These are phyloP conservation scores for Oplegnathus fasciatus DNA, from an alignment of 2,113 vertebrate genomes.

Conservation along the genomic window DNA sequence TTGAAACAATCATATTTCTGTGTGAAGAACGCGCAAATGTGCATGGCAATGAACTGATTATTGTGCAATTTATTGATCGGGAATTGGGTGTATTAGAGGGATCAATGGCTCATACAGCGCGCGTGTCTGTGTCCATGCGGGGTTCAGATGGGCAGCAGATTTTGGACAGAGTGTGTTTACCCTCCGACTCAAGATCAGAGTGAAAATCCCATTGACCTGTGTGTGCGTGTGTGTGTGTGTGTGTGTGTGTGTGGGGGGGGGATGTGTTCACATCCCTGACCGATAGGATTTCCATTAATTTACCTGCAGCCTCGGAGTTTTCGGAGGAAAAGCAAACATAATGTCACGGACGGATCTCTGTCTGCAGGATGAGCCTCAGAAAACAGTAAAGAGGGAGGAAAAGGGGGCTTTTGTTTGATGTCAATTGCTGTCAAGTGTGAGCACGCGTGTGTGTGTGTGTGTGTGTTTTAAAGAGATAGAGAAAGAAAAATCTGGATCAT, in stretches of 20 bases:
- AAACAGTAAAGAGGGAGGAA: not conserved
- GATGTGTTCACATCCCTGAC: constrained; percentile 24
- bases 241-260: too few species aligned
- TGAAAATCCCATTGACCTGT: constrained; percentile 41
- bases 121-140: not conserved
- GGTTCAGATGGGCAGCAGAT: constrained; percentile 19
- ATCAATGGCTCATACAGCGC: not conserved
- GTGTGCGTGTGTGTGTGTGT: constrained; percentile 12
- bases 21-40: not conserved
- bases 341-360: constrained; percentile 17
- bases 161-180: constrained; percentile 19
- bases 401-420: constrained; percentile 19
- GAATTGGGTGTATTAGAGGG: constrained; percentile 10
- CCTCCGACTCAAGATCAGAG: constrained; percentile 24
- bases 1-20: not conserved
- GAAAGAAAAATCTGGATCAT: constrained; percentile 1
- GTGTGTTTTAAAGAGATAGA: constrained; percentile 43
- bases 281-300: constrained; percentile 59
- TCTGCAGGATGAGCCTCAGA: constrained; percentile 33
- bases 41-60: constrained; percentile 10
- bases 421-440: constrained; percentile 19
- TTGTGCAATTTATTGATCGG: constrained; percentile 20
- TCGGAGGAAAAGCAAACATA: constrained; percentile 6
- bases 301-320: constrained; percentile 54
- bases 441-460: constrained; percentile 14